phyloP scores from a whole-genome alignment of 2,797 vertebrate species.

The Cuniculus paca region DNA sequence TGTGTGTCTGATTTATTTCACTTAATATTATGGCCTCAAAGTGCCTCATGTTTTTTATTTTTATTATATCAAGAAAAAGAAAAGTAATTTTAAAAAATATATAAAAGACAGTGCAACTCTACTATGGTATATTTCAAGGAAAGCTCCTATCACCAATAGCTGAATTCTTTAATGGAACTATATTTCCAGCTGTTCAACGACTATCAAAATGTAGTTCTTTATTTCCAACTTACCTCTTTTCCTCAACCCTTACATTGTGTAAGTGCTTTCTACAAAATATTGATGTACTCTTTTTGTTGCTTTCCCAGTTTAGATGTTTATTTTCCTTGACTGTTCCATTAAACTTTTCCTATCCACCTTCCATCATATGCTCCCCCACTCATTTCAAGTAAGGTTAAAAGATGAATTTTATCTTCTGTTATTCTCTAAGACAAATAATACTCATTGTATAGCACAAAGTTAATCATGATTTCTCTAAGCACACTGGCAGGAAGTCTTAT shows the following conservation, averaged over 20 bases:
- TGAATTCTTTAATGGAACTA: background rate
- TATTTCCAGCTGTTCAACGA: constrained; percentile 12
- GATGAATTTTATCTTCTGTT: background rate
- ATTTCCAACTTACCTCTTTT: background rate
- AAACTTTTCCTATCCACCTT: background rate
- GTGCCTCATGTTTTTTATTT: background rate
- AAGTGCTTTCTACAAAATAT: constrained; percentile 1
- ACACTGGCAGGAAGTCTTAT: background rate
- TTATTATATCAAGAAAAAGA: background rate
- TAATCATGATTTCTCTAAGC: background rate
- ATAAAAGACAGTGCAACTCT: background rate
- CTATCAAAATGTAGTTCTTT: background rate
- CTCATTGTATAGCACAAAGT: background rate
- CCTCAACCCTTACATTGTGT: background rate
- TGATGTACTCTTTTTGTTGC: background rate
- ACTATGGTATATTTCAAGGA: background rate
- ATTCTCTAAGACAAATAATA: background rate
- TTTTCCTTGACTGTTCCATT: background rate
- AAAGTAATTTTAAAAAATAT: background rate
- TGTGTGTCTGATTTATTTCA: background rate
- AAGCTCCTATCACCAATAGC: background rate
- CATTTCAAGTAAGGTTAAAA: background rate
- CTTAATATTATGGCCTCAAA: background rate
- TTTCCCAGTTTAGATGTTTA: background rate
- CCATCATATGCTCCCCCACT: background rate